These are phyloP conservation scores for Caenorhabditis sp. DNA, from an alignment of 2,888 invertebrate genomes.

Conservation along the genomic window DNA sequence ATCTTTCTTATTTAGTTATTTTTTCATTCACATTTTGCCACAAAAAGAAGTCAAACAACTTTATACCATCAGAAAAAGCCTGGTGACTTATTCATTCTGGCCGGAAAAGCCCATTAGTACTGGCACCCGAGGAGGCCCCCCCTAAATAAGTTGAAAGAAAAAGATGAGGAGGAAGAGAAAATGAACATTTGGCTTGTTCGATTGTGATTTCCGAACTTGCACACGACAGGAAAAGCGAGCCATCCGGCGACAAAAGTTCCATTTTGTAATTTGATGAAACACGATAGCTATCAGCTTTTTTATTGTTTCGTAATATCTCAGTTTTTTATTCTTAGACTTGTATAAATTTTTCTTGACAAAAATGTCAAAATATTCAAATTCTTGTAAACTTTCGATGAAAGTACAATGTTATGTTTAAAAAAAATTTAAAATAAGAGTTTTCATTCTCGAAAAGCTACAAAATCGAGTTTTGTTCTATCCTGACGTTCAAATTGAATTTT, in stretches of 20 bases:
- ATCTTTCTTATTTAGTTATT: background rate
- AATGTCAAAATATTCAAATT: too few species aligned
- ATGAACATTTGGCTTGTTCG: conserved; percentile 6
- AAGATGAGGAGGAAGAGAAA: background rate
- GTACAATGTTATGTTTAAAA: too few species aligned
- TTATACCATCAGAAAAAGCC: background rate
- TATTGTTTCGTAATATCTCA: conserved; percentile 12
- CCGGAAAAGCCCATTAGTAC: background rate
- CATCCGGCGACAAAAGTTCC: conserved; percentile 37
- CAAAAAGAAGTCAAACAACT: background rate
- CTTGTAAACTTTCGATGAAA: too few species aligned
- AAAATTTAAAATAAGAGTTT: too few species aligned
- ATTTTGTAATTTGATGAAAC: conserved; percentile 9
- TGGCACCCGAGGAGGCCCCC: background rate
- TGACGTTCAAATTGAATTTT: too few species aligned
- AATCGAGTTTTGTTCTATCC: too few species aligned
- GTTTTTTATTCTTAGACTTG: background rate
- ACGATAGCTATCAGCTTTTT: conserved; percentile 8
- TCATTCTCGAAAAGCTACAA: too few species aligned
- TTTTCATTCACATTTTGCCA: background rate
- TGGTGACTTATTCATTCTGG: background rate
- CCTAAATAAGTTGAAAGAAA: background rate
- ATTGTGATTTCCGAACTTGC: conserved; percentile 26
- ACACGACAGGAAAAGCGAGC: conserved; percentile 42
- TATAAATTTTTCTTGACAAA: conserved; percentile 17